A percentile compares a stretch with the other conserved stretches of the same genome.
These are phyloP conservation scores for Notospermus geniculatus DNA, from an alignment of 1,140 invertebrate species.

Conservation along the genomic window DNA sequence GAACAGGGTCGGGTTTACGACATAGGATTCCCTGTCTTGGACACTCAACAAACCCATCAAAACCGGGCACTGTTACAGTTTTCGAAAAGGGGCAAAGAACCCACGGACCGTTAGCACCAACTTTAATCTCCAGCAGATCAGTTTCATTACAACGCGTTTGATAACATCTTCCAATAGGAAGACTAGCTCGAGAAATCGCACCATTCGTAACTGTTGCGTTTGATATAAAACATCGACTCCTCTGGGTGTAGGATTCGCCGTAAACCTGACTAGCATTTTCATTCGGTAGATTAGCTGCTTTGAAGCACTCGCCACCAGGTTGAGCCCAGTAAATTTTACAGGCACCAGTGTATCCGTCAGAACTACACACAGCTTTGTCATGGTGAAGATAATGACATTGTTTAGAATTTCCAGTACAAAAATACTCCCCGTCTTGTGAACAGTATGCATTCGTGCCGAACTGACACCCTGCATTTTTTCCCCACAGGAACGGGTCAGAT, in stretches of 20 bases:
- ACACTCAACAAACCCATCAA: background rate
- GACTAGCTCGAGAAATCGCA: background rate
- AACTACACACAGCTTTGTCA: conserved; percentile 28
- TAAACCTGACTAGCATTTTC: background rate
- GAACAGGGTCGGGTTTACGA: background rate
- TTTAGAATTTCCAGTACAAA: conserved; percentile 22
- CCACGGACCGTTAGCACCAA: conserved; percentile 13
- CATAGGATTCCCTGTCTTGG: too few relatives aligned
- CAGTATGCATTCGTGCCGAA: conserved; percentile 21
- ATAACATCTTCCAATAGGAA: conserved; percentile 16
- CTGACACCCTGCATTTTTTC: conserved; percentile 30
- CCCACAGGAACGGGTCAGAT: conserved; percentile 38
- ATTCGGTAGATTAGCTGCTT: background rate
- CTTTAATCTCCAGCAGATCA: conserved; percentile 14
- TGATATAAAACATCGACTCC: conserved; percentile 24
- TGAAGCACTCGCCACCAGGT: conserved; percentile 7
- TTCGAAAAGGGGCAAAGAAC: conserved; percentile 15
- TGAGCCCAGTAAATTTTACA: conserved; percentile 16
- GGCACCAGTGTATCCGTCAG: conserved; percentile 5
- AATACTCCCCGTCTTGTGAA: conserved; percentile 11
- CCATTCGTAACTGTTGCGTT: conserved; percentile 12
- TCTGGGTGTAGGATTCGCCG: conserved; percentile 17
- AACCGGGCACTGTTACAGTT: conserved; percentile 1
- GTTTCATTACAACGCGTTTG: conserved; percentile 14
- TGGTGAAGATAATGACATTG: conserved; percentile 33